Evolutionary conservation across 2,113 vertebrate genomes (phyloP).

Genomic region (Pleuronectes platessa): DNA sequence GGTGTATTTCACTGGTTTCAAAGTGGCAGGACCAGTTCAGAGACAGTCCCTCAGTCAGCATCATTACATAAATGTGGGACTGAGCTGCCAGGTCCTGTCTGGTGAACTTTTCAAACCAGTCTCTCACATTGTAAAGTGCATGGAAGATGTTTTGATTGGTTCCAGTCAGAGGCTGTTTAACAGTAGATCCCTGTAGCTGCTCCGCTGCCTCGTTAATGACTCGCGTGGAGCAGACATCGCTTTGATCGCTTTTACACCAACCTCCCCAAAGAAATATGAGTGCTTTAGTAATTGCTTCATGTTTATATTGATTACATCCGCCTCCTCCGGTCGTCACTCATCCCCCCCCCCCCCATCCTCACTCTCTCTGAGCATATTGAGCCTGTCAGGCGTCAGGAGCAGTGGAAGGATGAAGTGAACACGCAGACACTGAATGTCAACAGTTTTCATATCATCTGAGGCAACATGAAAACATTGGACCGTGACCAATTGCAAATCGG

Average conservation of each 20-base stretch:
- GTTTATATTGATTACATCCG: constrained; percentile 68
- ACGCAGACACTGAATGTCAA: constrained; percentile 54
- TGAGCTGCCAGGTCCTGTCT: neutral
- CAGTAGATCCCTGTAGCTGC: constrained; percentile 33
- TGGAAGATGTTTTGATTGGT: constrained; percentile 51
- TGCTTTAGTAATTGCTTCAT: constrained; percentile 72
- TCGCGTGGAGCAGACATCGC: constrained; percentile 46
- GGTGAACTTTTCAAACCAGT: constrained; percentile 35
- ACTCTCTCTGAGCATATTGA: constrained; percentile 26
- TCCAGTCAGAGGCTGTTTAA: constrained; percentile 41
- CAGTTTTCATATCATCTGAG: constrained; percentile 59
- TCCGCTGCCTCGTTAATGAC: constrained; percentile 57
- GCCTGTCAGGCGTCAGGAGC: constrained; percentile 48
- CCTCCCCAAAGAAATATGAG: constrained; percentile 68
- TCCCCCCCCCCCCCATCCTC: constrained; percentile 24
- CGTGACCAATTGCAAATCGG: constrained; percentile 53
- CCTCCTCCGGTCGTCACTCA: constrained; percentile 49
- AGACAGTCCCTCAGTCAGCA: neutral
- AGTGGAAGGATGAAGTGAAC: constrained; percentile 34
- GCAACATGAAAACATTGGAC: constrained; percentile 62
- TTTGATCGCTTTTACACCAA: constrained; percentile 59
- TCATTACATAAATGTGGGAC: neutral
- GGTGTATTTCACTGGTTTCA: constrained; percentile 42
- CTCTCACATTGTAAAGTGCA: constrained; percentile 6
- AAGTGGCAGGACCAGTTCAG: constrained; percentile 11